phyloP scores from a whole-genome alignment of 2,797 vertebrate species.

The Halcyon leucocephala region DNA sequence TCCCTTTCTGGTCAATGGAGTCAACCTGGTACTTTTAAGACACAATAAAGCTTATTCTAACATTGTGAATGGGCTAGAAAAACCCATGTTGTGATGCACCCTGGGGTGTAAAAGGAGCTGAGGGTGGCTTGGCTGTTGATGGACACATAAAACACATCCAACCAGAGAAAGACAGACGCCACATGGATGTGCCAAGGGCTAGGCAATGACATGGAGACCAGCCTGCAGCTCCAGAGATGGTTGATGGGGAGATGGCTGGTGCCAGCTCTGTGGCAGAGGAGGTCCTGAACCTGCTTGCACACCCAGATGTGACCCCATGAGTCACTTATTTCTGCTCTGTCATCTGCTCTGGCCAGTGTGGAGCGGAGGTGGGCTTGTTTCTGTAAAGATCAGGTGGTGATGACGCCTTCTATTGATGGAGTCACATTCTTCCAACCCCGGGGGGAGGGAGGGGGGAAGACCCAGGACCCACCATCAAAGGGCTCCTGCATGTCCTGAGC shows the following conservation, averaged over 20 bases:
- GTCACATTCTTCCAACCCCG: not conserved
- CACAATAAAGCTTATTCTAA: not conserved
- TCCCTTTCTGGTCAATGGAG: not conserved
- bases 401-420: not conserved
- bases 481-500: not conserved
- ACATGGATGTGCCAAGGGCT: not conserved
- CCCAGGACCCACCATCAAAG: not conserved
- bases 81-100: not conserved
- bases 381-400: not conserved
- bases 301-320: not conserved
- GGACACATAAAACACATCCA: not conserved
- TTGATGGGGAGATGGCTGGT: not conserved
- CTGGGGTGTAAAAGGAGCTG: not conserved
- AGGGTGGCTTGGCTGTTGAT: not conserved
- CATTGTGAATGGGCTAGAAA: rapidly evolving
- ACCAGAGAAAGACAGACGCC: not conserved
- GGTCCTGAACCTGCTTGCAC: not conserved
- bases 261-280: not conserved
- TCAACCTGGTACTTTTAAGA: not conserved
- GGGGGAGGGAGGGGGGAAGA: not conserved
- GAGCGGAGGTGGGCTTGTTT: rapidly evolving
- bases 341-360: rapidly evolving
- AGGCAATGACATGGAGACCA: not conserved
- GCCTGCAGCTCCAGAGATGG: rapidly evolving
- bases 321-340: not conserved